These are phyloP conservation scores for Antennarius striatus DNA, from an alignment of 2,113 vertebrate genomes.

Conservation along the genomic window DNA sequence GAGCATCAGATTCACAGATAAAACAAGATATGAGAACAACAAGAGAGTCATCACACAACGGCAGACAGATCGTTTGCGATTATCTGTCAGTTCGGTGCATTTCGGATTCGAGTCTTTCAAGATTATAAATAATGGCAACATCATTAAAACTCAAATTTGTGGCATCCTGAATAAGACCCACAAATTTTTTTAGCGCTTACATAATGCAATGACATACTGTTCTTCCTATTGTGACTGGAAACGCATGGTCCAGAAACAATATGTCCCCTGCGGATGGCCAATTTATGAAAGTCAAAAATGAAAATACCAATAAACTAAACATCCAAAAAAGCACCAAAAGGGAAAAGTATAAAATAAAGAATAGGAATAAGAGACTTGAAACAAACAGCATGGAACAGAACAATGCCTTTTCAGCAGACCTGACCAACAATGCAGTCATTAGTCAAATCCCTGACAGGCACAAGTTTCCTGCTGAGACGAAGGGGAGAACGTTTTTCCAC, in stretches of 20 bases:
- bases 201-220: too few relatives aligned
- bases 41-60: constrained; percentile 16
- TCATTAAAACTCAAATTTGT: not conserved
- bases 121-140: constrained; percentile 27
- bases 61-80: constrained; percentile 27
- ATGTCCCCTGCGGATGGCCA: too few relatives aligned
- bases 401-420: not conserved
- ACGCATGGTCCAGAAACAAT: too few relatives aligned
- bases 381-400: constrained; percentile 3
- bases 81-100: not conserved
- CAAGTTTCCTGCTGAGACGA: constrained; percentile 52
- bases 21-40: constrained; percentile 17
- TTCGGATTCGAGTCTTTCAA: constrained; percentile 4
- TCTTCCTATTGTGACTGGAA: too few relatives aligned
- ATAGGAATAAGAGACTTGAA: not conserved
- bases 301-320: not conserved
- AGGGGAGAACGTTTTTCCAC: constrained; percentile 24
- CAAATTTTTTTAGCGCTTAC: too few relatives aligned
- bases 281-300: not conserved
- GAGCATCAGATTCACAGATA: not conserved
- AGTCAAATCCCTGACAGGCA: constrained; percentile 34
- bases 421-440: constrained; percentile 54
- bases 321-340: not conserved
- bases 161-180: not conserved
- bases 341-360: not conserved